phyloP scores from a whole-genome alignment of 2,797 vertebrate genomes.

The Protosalanx chinensis region DNA sequence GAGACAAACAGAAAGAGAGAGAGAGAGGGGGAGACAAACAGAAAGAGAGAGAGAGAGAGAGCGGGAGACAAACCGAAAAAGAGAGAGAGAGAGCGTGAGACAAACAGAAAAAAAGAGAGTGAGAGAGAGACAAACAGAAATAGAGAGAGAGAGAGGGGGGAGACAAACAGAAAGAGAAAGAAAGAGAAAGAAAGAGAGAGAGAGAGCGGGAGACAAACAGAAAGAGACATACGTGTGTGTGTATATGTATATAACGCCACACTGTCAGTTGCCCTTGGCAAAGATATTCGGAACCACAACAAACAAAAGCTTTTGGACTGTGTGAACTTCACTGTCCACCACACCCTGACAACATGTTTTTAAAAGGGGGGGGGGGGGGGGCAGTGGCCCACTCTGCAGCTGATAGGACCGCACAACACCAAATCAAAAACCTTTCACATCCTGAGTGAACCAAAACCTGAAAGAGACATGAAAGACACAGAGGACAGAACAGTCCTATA shows the following conservation, averaged over 20 bases:
- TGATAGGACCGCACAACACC: slow-evolving; percentile 36
- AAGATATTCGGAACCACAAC: slow-evolving; percentile 61
- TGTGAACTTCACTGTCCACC: slow-evolving; percentile 60
- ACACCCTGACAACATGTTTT: slow-evolving; percentile 65
- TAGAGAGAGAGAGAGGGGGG: too few relatives aligned
- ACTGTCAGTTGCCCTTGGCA: slow-evolving; percentile 57
- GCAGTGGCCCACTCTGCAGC: slow-evolving; percentile 46
- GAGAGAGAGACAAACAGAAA: neutral
- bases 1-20: too few relatives aligned
- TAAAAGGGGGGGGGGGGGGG: slow-evolving; percentile 33
- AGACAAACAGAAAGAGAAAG: too few relatives aligned
- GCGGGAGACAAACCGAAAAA: too few relatives aligned
- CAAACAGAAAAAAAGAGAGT: slow-evolving; percentile 7
- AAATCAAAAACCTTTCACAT: slow-evolving; percentile 48
- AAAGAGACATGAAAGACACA: slow-evolving; percentile 55
- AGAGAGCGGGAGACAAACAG: neutral
- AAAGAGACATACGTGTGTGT: neutral
- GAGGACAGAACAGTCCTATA: slow-evolving; percentile 42
- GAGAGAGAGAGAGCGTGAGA: too few relatives aligned
- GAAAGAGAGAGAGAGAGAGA: too few relatives aligned
- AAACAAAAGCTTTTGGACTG: slow-evolving; percentile 60
- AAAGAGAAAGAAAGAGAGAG: slow-evolving; percentile 14
- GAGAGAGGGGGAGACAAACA: too few relatives aligned
- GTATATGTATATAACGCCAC: neutral
- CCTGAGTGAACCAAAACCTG: slow-evolving; percentile 38